Conservation (phyloP, 2,113 vertebrate species). For the Nycticryphes semicollaris region DNA sequence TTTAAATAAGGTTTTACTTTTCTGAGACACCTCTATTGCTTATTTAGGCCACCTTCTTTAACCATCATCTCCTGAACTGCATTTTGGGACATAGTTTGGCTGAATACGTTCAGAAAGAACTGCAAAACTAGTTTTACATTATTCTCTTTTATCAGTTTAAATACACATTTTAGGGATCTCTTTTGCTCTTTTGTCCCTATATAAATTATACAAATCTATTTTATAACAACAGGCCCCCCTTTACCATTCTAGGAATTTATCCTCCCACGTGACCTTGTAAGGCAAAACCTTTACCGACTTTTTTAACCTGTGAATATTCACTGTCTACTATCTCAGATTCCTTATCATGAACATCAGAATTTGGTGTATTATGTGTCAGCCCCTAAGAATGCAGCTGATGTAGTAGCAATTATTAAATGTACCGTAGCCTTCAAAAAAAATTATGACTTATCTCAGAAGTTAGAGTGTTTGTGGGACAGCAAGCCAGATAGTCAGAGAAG, state of each 20-base stretch:
- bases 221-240: neutral
- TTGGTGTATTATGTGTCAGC: neutral
- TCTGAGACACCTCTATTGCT: neutral
- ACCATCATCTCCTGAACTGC: neutral
- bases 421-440: neutral
- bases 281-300: neutral
- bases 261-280: neutral
- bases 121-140: accelerated
- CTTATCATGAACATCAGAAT: neutral
- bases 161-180: neutral
- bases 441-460: neutral
- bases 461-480: neutral
- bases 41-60: neutral
- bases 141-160: neutral
- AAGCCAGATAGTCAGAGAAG: neutral
- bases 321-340: neutral
- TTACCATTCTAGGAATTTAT: neutral
- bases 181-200: neutral
- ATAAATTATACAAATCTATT: neutral
- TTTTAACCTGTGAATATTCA: neutral
- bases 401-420: neutral
- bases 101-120: neutral
- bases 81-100: neutral
- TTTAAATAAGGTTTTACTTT: neutral
- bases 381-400: neutral